These are phyloP conservation scores for Automeris io DNA, from an alignment of 2,888 invertebrate genomes.

Conservation along the genomic window DNA sequence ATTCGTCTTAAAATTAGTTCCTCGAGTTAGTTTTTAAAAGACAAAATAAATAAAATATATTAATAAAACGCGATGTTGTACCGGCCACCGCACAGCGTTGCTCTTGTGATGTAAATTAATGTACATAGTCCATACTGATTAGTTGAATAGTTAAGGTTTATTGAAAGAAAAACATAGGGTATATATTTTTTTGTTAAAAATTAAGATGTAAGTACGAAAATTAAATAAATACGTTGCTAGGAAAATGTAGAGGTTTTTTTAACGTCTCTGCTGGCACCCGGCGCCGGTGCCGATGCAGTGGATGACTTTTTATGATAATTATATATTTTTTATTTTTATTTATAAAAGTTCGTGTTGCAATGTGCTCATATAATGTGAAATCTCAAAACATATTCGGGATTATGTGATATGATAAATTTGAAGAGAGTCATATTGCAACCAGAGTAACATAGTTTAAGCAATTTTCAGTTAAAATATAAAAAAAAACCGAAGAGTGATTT, in stretches of 20 bases:
- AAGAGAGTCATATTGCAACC: constrained; percentile 51
- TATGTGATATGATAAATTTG: constrained; percentile 30
- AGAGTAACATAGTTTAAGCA: constrained; percentile 63
- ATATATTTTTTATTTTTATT: constrained; percentile 50
- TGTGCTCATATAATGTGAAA: constrained; percentile 42
- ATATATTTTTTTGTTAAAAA: constrained; percentile 34
- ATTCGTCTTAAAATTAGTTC: constrained; percentile 32
- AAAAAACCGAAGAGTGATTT: constrained; percentile 30
- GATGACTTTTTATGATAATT: constrained; percentile 54
- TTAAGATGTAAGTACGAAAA: constrained; percentile 60
- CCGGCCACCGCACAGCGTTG: constrained; percentile 48
- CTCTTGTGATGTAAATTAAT: constrained; percentile 74
- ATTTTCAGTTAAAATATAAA: constrained; percentile 69
- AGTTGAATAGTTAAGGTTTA: constrained; percentile 45
- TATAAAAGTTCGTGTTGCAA: constrained; percentile 53
- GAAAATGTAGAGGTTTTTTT: constrained; percentile 18
- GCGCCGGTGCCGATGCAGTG: constrained; percentile 36
- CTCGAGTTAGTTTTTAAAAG: constrained; percentile 30
- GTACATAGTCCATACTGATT: constrained; percentile 48
- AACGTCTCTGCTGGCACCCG: constrained; percentile 36
- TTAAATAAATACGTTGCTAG: constrained; percentile 29
- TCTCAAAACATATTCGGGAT: constrained; percentile 21
- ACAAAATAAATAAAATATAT: constrained; percentile 15
- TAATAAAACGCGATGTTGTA: constrained; percentile 28
- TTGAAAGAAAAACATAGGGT: constrained; percentile 30